phyloP scores from a whole-genome alignment of 2,888 invertebrate genomes.

The Polia nebulosa region DNA sequence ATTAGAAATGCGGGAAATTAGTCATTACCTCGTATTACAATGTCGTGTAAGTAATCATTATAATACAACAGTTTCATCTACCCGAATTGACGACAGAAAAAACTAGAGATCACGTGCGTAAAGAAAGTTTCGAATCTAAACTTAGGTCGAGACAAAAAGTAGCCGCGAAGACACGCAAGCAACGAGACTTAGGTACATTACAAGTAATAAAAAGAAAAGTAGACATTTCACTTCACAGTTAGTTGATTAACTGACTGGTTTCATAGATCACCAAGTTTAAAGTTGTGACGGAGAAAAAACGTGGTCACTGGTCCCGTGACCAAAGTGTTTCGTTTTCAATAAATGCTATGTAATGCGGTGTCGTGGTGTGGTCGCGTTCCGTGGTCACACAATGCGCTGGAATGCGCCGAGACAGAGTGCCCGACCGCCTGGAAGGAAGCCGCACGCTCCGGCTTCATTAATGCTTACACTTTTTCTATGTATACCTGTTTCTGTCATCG shows the following conservation, averaged over 20 bases:
- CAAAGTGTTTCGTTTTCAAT: slow-evolving; percentile 76
- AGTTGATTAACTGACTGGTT: slow-evolving; percentile 53
- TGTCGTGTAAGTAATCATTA: slow-evolving; percentile 15
- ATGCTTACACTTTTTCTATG: slow-evolving; percentile 42
- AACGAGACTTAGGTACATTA: slow-evolving; percentile 27
- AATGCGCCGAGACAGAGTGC: slow-evolving; percentile 78
- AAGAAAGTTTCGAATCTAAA: slow-evolving; percentile 43
- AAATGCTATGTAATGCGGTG: slow-evolving; percentile 74
- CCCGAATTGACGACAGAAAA: slow-evolving; percentile 13
- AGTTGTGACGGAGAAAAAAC: slow-evolving; percentile 68
- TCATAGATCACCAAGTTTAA: slow-evolving; percentile 70
- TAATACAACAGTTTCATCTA: neutral
- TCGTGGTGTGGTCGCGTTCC: slow-evolving; percentile 73
- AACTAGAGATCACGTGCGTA: slow-evolving; percentile 21
- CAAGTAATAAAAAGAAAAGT: slow-evolving; percentile 54
- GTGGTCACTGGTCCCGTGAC: slow-evolving; percentile 73
- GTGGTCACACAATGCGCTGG: slow-evolving; percentile 77
- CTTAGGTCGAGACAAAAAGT: slow-evolving; percentile 43
- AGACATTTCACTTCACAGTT: slow-evolving; percentile 43
- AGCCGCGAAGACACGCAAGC: slow-evolving; percentile 40
- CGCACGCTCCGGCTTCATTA: slow-evolving; percentile 60
- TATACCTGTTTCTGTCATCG: slow-evolving; percentile 32
- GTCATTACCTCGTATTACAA: slow-evolving; percentile 4
- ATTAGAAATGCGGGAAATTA: slow-evolving; percentile 13
- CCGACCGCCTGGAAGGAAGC: slow-evolving; percentile 74